Evolutionary conservation across 2,888 invertebrate species (phyloP).

Genomic region (Callimorpha dominula): DNA sequence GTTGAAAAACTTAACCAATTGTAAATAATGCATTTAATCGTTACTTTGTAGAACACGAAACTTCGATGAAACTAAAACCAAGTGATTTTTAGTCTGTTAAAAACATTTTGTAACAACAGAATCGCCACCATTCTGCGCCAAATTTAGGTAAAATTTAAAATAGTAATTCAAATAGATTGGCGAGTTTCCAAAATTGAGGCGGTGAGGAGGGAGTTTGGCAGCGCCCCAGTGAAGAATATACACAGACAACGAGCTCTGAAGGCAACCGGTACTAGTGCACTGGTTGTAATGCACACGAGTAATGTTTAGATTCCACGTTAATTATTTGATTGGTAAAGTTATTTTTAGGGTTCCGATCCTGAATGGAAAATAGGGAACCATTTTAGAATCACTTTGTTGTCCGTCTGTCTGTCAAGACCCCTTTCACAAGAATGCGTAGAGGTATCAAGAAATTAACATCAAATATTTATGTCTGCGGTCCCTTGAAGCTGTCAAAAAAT

Average conservation of each 20-base stretch:
- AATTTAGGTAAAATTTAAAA: slow-evolving; percentile 52
- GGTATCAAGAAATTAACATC: too few relatives aligned
- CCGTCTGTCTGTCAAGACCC: too few relatives aligned
- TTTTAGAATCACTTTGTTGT: too few relatives aligned
- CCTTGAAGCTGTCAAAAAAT: too few relatives aligned
- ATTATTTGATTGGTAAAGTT: neutral
- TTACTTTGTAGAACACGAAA: neutral
- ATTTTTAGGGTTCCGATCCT: too few relatives aligned
- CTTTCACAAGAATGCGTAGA: too few relatives aligned
- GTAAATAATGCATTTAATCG: too few relatives aligned
- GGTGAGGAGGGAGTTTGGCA: slow-evolving; percentile 51
- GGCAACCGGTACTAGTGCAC: neutral
- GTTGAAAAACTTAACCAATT: too few relatives aligned
- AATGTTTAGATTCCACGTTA: slow-evolving; percentile 2
- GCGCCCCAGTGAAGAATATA: slow-evolving; percentile 44
- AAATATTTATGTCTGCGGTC: too few relatives aligned
- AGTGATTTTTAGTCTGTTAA: neutral
- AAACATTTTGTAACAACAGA: too few relatives aligned
- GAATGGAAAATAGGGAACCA: too few relatives aligned
- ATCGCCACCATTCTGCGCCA: slow-evolving; percentile 22
- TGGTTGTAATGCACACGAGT: neutral
- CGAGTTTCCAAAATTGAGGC: slow-evolving; percentile 47
- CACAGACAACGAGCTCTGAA: slow-evolving; percentile 30
- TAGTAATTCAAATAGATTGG: slow-evolving; percentile 52
- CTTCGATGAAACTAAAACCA: neutral